Base-by-base conservation (phyloP, 2,888 invertebrate species). In the Eueremaeus valkanovi region DNA sequence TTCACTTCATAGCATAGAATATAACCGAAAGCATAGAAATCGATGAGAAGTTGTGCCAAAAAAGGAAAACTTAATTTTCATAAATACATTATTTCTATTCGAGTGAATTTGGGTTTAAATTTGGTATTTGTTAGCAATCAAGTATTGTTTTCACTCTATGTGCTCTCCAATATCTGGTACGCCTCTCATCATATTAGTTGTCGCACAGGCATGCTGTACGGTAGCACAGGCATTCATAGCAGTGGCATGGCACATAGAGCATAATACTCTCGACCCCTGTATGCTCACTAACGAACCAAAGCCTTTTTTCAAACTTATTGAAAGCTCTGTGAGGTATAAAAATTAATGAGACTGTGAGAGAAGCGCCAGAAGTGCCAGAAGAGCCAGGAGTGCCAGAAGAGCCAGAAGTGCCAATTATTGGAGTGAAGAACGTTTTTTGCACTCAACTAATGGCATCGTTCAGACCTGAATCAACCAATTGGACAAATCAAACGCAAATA, bases 321-420 rank as follows among this genome's bases (percentile, higher is more conserved):
- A 66, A 66, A 66, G 63, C 63, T 66, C 63, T 66, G 63, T 66
- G 63, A 66, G 63, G 63, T 66, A 66, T 66, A 66, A 66, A 66
- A 66, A 66, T 66, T 66, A 66, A 66, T 66, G 63, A 66, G 63
- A 66, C 63, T 66, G 11, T 66, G 24, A 21, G 31, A 66, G 63
- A 36, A 31, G 58, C 58, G 61, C 61, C 61, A 36, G 36, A 36
- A 36, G 36, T 11, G 11, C 36, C 36, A 36, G 36, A 5, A 36
- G 6, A 16, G 45, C n/a, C n/a, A 11, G 16, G 16, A 45, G 45
- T 18, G 11, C n/a, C 29, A 66, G 63, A 33, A 66, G 31, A 18
- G 63, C 63, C 63, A 66, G 63, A 66, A 66, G 63, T 66, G 63
- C 63, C 63, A 66, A 66, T 66, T 66, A 66, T 66, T 66, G 31